Evolutionary conservation across 2,888 invertebrate species (phyloP), one percentile per base, ranked within the genome.

Genomic region (Pelosia muscerda): DNA sequence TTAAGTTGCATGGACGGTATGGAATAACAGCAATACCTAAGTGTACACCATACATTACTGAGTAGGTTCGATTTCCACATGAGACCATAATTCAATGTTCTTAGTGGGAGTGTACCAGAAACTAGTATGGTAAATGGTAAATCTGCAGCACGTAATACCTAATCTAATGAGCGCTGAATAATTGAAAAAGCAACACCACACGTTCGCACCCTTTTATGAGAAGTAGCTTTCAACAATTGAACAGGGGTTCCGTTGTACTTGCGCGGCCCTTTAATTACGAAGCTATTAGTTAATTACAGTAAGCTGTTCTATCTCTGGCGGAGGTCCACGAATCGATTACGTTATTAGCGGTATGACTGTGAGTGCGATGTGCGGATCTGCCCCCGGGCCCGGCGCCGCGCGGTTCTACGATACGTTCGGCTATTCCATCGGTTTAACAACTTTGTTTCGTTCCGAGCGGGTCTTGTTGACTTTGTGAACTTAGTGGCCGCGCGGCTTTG

Each of bases 271-370:
- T 22, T 26, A 49, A 61, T 61, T 26, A 26, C 25, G 25, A 26
- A 49, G n/a, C 49, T 49, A n/a, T n/a, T n/a, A 8, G n/a, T n/a
- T 49, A n/a, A 49, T 49, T 49, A 49, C 19, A 8, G 49, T 9
- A 49, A 49, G 49, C 49, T 49, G 23, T 28, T 26, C n/a, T 49
- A 61, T 61, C n/a, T 49, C 5, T n/a, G 49, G 49, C n/a, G 49
- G n/a, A 13, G 42, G 61, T 26, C 26, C 62, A 28, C 22, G 53
- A 15, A 62, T 62, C 62, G 62, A 54, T 62, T 62, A 22, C n/a
- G 53, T 31, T 53, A 22, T 54, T 15, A 62, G 31, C 54, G 62
- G 28, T 3, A 15, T 54, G 62, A 13, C 22, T n/a, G 26, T n/a
- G 28, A 54, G 26, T 15, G 53, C 31, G 15, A 62, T 31, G 26